These are phyloP conservation scores for Azorinus chamasolen DNA, from an alignment of 2,888 invertebrate genomes.

Conservation along the genomic window DNA sequence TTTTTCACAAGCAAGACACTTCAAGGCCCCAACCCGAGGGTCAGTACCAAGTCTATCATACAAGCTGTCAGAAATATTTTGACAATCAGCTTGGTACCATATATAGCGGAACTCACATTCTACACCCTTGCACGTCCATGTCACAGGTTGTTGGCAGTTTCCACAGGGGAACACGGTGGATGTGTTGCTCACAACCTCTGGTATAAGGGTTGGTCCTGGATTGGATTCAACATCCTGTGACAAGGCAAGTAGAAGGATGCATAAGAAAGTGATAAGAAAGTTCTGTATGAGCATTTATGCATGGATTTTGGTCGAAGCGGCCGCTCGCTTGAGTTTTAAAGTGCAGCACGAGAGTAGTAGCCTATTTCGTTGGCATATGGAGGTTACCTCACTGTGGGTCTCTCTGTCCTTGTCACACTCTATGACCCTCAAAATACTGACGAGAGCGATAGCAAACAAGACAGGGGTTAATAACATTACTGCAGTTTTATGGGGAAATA, in stretches of 20 bases:
- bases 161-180: conserved; percentile 40
- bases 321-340: background rate
- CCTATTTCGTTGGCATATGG: no score
- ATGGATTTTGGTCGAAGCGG: background rate
- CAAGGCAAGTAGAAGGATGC: background rate
- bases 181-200: conserved; percentile 23
- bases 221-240: conserved; percentile 17
- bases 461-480: no score
- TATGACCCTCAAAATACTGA: no score
- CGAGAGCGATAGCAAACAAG: no score
- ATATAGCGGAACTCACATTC: conserved; percentile 29
- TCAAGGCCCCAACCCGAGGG: no score
- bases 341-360: background rate
- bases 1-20: no score
- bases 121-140: conserved; percentile 25
- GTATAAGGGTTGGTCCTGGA: conserved; percentile 29
- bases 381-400: no score
- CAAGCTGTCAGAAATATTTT: no score
- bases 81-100: no score
- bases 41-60: no score
- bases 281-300: conserved; percentile 18
- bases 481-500: no score
- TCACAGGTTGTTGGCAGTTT: conserved; percentile 28
- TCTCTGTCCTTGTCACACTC: no score
- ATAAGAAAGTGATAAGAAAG: background rate